phyloP scores from a whole-genome alignment of 2,797 vertebrate genomes.

The Sandelia bainsii region DNA sequence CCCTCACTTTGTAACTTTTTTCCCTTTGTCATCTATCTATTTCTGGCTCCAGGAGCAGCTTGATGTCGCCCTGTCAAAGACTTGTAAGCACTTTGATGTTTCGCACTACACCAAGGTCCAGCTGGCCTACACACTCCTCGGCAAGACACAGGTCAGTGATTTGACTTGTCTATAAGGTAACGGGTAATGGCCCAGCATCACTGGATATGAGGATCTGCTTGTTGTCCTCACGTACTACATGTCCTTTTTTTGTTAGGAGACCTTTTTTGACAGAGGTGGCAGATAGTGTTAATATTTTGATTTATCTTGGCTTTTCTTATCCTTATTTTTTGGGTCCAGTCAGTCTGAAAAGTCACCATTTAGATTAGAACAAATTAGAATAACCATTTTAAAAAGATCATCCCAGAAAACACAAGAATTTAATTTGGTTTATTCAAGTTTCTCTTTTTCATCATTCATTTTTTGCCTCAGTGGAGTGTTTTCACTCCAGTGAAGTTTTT shows the following conservation, averaged over 20 bases:
- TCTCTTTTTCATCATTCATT: neutral
- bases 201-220: neutral
- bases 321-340: neutral
- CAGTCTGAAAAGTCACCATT: neutral
- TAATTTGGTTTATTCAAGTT: neutral
- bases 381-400: neutral
- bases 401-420: neutral
- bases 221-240: neutral
- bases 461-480: neutral
- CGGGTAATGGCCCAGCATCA: neutral
- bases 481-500: constrained; percentile 9
- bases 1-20: constrained; percentile 19
- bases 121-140: constrained; percentile 94
- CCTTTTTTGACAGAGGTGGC: neutral
- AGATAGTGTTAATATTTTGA: neutral
- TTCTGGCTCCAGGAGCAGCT: constrained; percentile 91
- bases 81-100: constrained; percentile 98
- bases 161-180: neutral
- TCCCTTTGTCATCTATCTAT: constrained; percentile 48
- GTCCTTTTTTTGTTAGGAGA: neutral
- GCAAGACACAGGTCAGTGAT: constrained; percentile 96
- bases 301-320: neutral
- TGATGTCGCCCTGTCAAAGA: constrained; percentile 98
- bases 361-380: neutral
- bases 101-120: constrained; percentile 97